Percentiles rank a stretch among this genome's conserved stretches.
Conservation (phyloP, 2,888 invertebrate species). For the Xanthia togata region DNA sequence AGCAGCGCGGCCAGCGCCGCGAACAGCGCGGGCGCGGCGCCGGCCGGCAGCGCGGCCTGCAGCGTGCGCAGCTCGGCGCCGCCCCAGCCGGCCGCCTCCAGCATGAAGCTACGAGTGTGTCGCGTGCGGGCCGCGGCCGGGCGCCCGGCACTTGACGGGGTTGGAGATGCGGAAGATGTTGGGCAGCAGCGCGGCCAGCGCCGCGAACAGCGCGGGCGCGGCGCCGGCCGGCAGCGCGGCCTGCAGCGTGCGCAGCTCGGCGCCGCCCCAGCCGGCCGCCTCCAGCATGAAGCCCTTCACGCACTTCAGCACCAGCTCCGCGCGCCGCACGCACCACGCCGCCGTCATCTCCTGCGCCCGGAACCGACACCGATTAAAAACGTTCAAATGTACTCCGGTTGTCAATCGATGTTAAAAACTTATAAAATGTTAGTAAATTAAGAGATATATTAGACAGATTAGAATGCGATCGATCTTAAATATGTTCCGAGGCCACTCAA, state of each 20-base stretch:
- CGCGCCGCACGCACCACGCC: slow-evolving; percentile 98
- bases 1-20: slow-evolving; percentile 95
- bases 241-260: slow-evolving; percentile 95
- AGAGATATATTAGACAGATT: too few species aligned
- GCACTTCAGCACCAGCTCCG: slow-evolving; percentile 99
- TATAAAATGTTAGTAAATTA: too few species aligned
- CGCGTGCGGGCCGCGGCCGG: slow-evolving; percentile 21
- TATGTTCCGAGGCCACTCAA: too few species aligned
- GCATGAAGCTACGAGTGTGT: slow-evolving; percentile 94
- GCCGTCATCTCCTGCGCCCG: slow-evolving; percentile 98
- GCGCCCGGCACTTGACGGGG: slow-evolving; percentile 94
- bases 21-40: slow-evolving; percentile 93
- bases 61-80: slow-evolving; percentile 97
- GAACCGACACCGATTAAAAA: too few species aligned
- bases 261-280: slow-evolving; percentile 98
- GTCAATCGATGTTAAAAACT: too few species aligned
- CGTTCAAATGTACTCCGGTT: too few species aligned
- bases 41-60: slow-evolving; percentile 73
- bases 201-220: slow-evolving; percentile 94
- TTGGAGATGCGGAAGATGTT: slow-evolving; percentile 98
- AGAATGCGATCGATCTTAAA: too few species aligned
- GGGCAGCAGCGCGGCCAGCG: slow-evolving; percentile 96
- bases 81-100: slow-evolving; percentile 98
- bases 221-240: slow-evolving; percentile 72
- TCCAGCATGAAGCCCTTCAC: slow-evolving; percentile 99